phyloP scores from a whole-genome alignment of 2,113 vertebrate genomes.

The Corythaixoides concolor region DNA sequence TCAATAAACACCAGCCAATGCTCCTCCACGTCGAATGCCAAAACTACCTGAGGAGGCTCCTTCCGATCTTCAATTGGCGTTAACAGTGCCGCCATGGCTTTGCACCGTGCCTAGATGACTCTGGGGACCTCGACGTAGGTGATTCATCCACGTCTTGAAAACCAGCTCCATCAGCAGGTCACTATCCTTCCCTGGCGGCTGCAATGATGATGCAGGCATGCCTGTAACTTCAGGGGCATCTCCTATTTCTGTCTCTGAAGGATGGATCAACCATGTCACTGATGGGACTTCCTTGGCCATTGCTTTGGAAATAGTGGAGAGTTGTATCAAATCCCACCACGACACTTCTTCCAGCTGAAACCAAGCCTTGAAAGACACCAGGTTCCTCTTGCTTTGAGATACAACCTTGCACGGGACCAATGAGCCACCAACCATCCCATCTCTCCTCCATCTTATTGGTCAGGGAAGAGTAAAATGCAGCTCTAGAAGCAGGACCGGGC shows the following conservation, averaged over 20 bases:
- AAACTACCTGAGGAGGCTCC: neutral
- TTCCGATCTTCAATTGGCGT: fast-evolving
- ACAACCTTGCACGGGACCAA: fast-evolving
- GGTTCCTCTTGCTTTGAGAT: neutral
- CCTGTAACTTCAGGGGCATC: neutral
- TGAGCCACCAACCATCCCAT: neutral
- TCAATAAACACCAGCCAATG: neutral
- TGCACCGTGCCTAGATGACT: neutral
- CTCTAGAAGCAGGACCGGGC: neutral
- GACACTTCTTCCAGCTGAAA: neutral
- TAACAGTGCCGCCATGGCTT: fast-evolving
- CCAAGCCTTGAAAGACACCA: fast-evolving
- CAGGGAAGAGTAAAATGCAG: neutral
- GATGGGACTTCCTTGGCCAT: fast-evolving
- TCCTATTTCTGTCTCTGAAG: neutral
- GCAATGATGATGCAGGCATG: neutral
- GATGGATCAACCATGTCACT: neutral
- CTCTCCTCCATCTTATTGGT: neutral
- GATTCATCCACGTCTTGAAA: neutral
- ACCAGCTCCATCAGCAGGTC: neutral
- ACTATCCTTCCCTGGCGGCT: neutral
- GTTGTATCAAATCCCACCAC: neutral
- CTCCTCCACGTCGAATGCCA: fast-evolving
- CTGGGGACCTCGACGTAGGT: fast-evolving
- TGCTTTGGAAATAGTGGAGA: neutral